phyloP scores from a whole-genome alignment of 2,113 vertebrate species.

The Mus spicilegus region DNA sequence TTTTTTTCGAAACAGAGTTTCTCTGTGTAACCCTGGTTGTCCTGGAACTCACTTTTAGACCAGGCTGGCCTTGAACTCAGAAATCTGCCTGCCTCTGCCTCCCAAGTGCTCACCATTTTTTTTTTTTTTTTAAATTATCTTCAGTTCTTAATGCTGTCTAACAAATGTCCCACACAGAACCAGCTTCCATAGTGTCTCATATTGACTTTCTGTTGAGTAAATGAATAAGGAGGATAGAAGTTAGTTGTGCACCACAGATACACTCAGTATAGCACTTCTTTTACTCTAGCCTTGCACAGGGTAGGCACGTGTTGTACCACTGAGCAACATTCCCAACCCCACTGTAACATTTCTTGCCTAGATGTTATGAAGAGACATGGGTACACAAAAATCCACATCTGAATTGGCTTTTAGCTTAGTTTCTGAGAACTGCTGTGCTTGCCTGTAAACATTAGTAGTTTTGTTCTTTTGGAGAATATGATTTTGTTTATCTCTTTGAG shows the following conservation, averaged over 20 bases:
- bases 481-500: not conserved
- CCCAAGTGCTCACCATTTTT: no score
- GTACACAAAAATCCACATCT: not conserved
- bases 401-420: slow-evolving; percentile 20
- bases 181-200: not conserved
- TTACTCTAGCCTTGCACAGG: not conserved
- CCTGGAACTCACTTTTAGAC: no score
- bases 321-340: not conserved
- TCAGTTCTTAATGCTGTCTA: not conserved
- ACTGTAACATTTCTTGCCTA: not conserved
- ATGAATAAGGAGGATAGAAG: slow-evolving; percentile 22
- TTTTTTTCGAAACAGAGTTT: no score
- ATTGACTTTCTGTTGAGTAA: not conserved
- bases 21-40: no score
- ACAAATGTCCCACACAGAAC: not conserved
- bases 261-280: not conserved
- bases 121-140: no score
- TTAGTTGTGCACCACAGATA: not conserved
- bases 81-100: no score
- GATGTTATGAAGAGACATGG: not conserved
- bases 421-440: slow-evolving; percentile 7
- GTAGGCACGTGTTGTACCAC: not conserved
- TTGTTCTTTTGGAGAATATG: not conserved
- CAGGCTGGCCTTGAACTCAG: no score
- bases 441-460: not conserved